Conservation (phyloP, 2,797 vertebrate species). For the Eremophila alpestris region DNA sequence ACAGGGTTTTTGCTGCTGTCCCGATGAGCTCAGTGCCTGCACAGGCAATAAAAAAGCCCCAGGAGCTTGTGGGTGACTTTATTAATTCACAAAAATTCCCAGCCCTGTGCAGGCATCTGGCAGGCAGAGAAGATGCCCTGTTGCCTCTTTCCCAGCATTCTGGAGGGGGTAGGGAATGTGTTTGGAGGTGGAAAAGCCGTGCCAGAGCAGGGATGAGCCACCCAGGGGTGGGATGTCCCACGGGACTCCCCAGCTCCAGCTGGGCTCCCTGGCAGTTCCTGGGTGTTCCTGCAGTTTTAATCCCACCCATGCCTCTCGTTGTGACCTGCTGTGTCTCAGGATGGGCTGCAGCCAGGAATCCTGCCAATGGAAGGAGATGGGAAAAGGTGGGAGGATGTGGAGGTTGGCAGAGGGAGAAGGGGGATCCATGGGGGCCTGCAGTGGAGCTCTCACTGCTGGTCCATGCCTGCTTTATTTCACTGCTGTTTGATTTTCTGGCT, state of each 20-base stretch:
- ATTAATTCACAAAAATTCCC: neutral
- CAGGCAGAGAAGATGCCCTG: neutral
- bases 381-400: neutral
- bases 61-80: neutral
- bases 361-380: neutral
- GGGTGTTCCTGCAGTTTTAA: neutral
- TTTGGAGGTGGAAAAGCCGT: neutral
- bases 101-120: neutral
- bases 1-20: neutral
- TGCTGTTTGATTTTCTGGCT: neutral
- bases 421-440: too few relatives aligned
- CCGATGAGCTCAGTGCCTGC: neutral
- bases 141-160: neutral
- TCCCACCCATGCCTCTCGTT: fast-evolving
- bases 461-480: neutral
- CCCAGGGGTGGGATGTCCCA: too few relatives aligned
- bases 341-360: too few relatives aligned
- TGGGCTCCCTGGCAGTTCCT: fast-evolving
- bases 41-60: neutral
- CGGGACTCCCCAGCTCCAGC: too few relatives aligned
- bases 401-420: neutral
- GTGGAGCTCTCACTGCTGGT: neutral
- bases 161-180: neutral
- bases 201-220: neutral
- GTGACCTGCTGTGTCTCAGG: fast-evolving